phyloP scores from a whole-genome alignment of 2,888 invertebrate species.

The Galeruca laticollis region DNA sequence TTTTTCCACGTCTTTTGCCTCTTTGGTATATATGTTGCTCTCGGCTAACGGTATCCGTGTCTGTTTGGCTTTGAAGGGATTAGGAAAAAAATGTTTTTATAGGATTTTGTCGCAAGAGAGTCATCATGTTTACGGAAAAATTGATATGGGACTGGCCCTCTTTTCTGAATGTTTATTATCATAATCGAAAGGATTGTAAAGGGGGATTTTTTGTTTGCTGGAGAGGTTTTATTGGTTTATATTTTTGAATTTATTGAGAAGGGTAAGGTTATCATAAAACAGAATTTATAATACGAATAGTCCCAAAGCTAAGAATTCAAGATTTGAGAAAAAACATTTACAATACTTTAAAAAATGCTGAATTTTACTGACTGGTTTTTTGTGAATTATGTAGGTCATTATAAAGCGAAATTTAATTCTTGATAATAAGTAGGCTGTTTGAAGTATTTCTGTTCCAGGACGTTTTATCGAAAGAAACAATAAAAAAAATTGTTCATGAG shows the following conservation, averaged over 20 bases:
- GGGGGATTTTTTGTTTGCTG: constrained; percentile 21
- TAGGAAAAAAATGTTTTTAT: constrained; percentile 37
- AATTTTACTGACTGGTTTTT: too few relatives aligned
- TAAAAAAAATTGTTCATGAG: too few relatives aligned
- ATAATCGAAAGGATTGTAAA: constrained; percentile 26
- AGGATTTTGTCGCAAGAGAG: constrained; percentile 23
- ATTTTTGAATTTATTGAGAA: not conserved
- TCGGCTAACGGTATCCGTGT: constrained; percentile 29
- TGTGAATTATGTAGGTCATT: too few relatives aligned
- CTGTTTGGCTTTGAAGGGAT: constrained; percentile 34
- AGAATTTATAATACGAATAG: not conserved
- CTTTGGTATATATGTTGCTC: constrained; percentile 9
- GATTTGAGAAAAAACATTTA: too few relatives aligned
- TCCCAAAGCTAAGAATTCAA: not conserved
- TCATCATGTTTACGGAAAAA: constrained; percentile 25
- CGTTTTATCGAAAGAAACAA: too few relatives aligned
- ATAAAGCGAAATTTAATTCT: too few relatives aligned
- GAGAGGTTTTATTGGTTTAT: constrained; percentile 23
- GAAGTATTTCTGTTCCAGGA: too few relatives aligned
- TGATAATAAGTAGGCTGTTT: too few relatives aligned
- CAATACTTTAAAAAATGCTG: too few relatives aligned
- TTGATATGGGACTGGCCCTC: constrained; percentile 19
- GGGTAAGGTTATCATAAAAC: not conserved
- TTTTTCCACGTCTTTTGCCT: not conserved
- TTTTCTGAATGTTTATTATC: constrained; percentile 28